A percentile compares a stretch with the other conserved stretches of the same genome.
Conservation (phyloP, 2,888 invertebrate genomes). For the Acrocera orbiculus region DNA sequence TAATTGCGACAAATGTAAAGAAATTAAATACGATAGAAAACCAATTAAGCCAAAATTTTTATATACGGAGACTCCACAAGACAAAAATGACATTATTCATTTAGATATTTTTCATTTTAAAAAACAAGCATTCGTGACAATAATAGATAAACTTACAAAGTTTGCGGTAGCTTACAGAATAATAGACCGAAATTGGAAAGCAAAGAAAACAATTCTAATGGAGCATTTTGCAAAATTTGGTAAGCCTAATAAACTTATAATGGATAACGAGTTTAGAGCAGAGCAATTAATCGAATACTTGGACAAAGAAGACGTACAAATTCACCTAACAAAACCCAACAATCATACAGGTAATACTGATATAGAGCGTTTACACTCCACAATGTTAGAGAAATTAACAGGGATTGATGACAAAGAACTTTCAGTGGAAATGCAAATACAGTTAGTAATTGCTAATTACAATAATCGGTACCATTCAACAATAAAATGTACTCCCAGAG, state of each 20-base stretch:
- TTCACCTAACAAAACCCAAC: constrained; percentile 6
- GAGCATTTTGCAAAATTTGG: constrained; percentile 5
- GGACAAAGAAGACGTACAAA: constrained; percentile 2
- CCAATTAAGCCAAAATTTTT: constrained; percentile 1
- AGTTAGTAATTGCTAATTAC: constrained; percentile 10
- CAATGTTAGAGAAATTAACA: constrained; percentile 9
- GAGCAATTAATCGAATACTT: constrained; percentile 5
- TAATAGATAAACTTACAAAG: constrained; percentile 5
- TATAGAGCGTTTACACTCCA: constrained; percentile 11
- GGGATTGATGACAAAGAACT: constrained; percentile 3
- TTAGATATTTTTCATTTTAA: constrained; percentile 1
- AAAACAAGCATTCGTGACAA: constrained; percentile 5
- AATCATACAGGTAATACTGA: too few species aligned
- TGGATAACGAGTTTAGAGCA: constrained; percentile 6
- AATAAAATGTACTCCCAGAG: constrained; percentile 11
- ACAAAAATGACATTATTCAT: neutral
- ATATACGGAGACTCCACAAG: constrained; percentile 1
- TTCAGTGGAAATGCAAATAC: too few species aligned
- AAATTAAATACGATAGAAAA: constrained; percentile 2
- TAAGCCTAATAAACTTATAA: constrained; percentile 5
- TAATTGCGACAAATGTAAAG: neutral
- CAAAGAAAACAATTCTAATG: constrained; percentile 1
- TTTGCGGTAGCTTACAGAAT: constrained; percentile 3
- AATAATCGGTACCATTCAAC: constrained; percentile 12
- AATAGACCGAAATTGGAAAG: constrained; percentile 3